phyloP scores from a whole-genome alignment of 2,797 vertebrate species.

The Pogoniulus pusillus region DNA sequence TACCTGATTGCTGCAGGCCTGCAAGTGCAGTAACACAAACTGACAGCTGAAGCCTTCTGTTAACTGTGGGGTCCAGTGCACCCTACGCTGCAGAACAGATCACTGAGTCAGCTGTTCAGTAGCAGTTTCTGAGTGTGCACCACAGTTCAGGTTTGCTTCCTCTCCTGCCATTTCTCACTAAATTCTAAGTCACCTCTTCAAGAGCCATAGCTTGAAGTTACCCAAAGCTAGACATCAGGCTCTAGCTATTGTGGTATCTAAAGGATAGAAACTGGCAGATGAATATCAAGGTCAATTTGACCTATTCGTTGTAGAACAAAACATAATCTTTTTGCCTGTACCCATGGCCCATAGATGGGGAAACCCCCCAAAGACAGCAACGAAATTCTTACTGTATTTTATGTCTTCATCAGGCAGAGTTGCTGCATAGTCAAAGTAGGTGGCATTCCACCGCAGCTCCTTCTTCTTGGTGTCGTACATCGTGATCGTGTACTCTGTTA shows the following conservation, averaged over 20 bases:
- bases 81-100: not conserved
- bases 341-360: rapidly evolving
- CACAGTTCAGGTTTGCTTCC: not conserved
- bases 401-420: constrained; percentile 89
- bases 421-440: constrained; percentile 95
- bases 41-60: not conserved
- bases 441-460: constrained; percentile 97
- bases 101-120: not conserved
- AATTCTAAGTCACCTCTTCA: not conserved
- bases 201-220: not conserved
- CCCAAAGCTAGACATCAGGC: not conserved
- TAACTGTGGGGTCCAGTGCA: not conserved
- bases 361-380: not conserved
- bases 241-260: not conserved
- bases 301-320: not conserved
- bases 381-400: constrained; percentile 89
- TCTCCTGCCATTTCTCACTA: not conserved
- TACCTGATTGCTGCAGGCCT: not conserved
- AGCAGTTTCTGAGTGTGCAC: not conserved
- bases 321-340: not conserved
- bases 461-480: constrained; percentile 98
- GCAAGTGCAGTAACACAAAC: rapidly evolving
- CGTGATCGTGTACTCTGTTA: constrained; percentile 95
- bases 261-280: not conserved
- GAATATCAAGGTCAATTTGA: not conserved